Evolutionary conservation across 35 echinoderm and acorn worm species (phyloP).

Genomic region (Apostichopus japonicus): DNA sequence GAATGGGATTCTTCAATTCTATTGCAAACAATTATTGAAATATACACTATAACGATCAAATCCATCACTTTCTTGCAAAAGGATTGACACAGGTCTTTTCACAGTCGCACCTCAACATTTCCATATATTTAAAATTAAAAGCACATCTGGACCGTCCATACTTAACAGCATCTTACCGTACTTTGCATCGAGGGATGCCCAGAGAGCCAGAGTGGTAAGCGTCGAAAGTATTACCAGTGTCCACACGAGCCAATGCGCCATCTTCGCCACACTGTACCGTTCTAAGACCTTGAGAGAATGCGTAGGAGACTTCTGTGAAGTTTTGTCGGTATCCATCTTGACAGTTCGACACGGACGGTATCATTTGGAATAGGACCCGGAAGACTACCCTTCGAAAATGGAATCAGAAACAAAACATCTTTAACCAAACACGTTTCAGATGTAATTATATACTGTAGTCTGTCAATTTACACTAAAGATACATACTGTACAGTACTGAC

Average conservation of each 20-base stretch:
- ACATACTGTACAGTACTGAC: background rate
- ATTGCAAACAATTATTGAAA: too few relatives aligned
- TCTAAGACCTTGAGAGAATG: background rate
- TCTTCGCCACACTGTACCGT: background rate
- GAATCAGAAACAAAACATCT: too few relatives aligned
- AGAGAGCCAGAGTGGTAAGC: slow-evolving; percentile 18
- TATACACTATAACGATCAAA: too few relatives aligned
- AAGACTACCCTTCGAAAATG: too few relatives aligned
- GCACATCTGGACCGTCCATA: too few relatives aligned
- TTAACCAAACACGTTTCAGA: too few relatives aligned
- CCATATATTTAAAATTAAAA: too few relatives aligned
- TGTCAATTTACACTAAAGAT: background rate
- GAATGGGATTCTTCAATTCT: too few relatives aligned
- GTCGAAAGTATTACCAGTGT: background rate
- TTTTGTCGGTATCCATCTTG: background rate
- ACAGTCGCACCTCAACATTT: too few relatives aligned
- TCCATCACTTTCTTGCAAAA: too few relatives aligned
- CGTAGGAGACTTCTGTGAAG: background rate
- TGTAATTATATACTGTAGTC: too few relatives aligned
- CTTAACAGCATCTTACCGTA: background rate
- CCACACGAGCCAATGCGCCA: slow-evolving; percentile 8
- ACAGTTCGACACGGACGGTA: background rate
- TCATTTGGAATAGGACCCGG: background rate
- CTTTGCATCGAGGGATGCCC: slow-evolving; percentile 29
- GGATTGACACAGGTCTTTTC: too few relatives aligned